Percentiles rank a stretch among this genome's conserved stretches.
Evolutionary conservation across 2,113 vertebrate genomes (phyloP).

Genomic region (Rhabdornis inornatus): DNA sequence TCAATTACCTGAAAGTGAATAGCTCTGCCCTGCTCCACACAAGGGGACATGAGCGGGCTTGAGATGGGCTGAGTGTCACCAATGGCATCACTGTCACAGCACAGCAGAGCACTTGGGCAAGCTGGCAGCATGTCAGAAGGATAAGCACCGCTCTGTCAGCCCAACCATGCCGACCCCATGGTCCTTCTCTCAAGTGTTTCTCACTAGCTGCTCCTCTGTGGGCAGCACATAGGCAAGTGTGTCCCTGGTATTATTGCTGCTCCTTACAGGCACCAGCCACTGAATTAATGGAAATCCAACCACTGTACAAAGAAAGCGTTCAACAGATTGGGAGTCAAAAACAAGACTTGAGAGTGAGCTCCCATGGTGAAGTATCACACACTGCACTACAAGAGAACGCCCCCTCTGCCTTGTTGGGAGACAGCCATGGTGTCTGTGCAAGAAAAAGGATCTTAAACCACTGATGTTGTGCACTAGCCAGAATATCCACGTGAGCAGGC

Average conservation of each 20-base stretch:
- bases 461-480: not conserved
- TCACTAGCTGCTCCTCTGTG: not conserved
- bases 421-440: not conserved
- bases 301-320: not conserved
- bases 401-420: not conserved
- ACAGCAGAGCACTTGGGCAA: not conserved
- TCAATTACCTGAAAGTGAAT: not conserved
- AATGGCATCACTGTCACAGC: not conserved
- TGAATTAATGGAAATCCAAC: not conserved
- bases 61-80: not conserved
- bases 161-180: fast-evolving
- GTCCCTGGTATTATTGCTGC: not conserved
- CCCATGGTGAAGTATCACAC: not conserved
- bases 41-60: not conserved
- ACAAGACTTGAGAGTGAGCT: not conserved
- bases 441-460: not conserved
- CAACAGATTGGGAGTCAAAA: not conserved
- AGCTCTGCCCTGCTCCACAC: not conserved
- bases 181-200: not conserved
- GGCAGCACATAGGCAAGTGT: not conserved
- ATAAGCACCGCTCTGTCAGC: not conserved
- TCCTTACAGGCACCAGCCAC: not conserved
- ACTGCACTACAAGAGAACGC: not conserved
- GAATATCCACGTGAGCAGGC: not conserved
- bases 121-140: not conserved